These are phyloP conservation scores for Nasonia vitripennis DNA, from an alignment of 1,140 invertebrate species.

Conservation along the genomic window DNA sequence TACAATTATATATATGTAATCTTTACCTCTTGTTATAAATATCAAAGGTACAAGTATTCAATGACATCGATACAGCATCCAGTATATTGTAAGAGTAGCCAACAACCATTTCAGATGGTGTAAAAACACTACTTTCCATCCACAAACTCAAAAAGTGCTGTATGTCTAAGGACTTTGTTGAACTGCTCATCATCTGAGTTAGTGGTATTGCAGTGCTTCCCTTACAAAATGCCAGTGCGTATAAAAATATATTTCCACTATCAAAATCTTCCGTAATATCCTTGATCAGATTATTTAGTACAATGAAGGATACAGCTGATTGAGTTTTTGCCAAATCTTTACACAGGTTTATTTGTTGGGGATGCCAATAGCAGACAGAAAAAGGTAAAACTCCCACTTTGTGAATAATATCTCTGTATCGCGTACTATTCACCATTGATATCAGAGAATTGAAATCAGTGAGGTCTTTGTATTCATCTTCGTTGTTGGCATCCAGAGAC, in stretches of 20 bases:
- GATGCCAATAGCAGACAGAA: slow-evolving; percentile 41
- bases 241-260: slow-evolving; percentile 30
- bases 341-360: slow-evolving; percentile 39
- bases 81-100: slow-evolving; percentile 38
- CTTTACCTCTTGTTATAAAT: slow-evolving; percentile 44
- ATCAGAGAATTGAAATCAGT: slow-evolving; percentile 28
- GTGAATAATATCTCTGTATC: slow-evolving; percentile 41
- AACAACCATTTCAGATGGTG: slow-evolving; percentile 35
- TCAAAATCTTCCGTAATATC: slow-evolving; percentile 36
- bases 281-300: slow-evolving; percentile 37
- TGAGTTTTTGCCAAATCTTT: slow-evolving; percentile 37
- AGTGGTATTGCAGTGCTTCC: slow-evolving; percentile 45
- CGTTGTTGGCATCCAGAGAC: background rate
- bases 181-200: slow-evolving; percentile 43
- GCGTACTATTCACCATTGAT: slow-evolving; percentile 25
- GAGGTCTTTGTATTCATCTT: slow-evolving; percentile 6
- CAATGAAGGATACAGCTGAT: slow-evolving; percentile 32
- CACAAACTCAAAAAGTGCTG: slow-evolving; percentile 38
- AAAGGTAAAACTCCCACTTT: slow-evolving; percentile 44
- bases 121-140: slow-evolving; percentile 17
- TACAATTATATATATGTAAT: background rate
- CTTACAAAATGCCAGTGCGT: slow-evolving; percentile 28
- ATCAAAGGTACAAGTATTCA: slow-evolving; percentile 46
- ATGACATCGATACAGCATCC: slow-evolving; percentile 46
- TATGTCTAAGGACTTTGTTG: slow-evolving; percentile 7